Base-by-base conservation (phyloP, 2,888 invertebrate genomes). In the Agonopterix subpropinquella region DNA sequence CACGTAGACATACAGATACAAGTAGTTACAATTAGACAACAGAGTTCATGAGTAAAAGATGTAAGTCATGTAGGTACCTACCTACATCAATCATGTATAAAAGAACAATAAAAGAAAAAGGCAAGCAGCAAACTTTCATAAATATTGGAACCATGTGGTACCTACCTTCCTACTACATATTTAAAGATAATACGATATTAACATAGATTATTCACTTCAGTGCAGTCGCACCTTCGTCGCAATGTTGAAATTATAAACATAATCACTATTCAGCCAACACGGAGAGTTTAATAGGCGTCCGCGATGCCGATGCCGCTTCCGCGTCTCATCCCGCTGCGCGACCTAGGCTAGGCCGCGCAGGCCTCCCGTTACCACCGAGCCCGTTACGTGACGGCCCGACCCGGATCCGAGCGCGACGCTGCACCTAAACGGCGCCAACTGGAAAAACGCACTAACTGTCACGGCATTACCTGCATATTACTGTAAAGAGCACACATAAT, bases 251-350 rank as follows among this genome's bases (percentile, higher is more conserved):
- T n/a, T 39, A n/a, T 39, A 4, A n/a, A 39, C n/a, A 9, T 39
- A 39, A 9, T 39, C 10, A 39, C 39, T 39, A 4, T 28, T 28
- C 39, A 9, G 39, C 39, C n/a, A n/a, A 4, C 39, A n/a, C 39
- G 10, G 10, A n/a, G 39, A n/a, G 39, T n/a, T 70, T 75, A 75
- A 76, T 77, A 65, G 70, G 53, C 67, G 77, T 70, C 70, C 74
- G 77, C 74, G 68, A 74, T 82, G 75, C 35, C 74, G 67, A 74
- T 82, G 74, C 35, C 67, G 80, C 82, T 86, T 88, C 87, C 87
- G 87, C 82, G 80, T 81, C 77, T 83, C 87, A 85, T 85, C 87
- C 87, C 86, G 84, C 86, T 86, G 77, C 70, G 73, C 82, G 86
- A 86, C 86, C 86, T 77, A 80, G 81, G 68, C 48, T 48, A 49